Conservation (phyloP, 1,140 invertebrate genomes). For the Phortica variegata region DNA sequence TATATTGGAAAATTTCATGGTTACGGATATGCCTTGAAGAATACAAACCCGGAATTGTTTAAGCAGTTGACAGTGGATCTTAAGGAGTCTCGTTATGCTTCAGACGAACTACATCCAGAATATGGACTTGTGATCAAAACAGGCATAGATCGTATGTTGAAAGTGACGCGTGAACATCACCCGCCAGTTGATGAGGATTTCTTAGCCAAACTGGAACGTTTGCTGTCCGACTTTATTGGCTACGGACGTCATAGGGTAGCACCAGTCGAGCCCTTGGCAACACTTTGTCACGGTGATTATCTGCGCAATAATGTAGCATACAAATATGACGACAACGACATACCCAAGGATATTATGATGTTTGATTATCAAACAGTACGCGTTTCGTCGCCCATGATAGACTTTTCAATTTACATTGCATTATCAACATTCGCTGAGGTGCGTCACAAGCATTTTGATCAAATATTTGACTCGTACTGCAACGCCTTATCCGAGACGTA, state of each 20-base stretch:
- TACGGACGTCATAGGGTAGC: slow-evolving; percentile 30
- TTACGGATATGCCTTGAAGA: slow-evolving; percentile 36
- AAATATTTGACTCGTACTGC: slow-evolving; percentile 41
- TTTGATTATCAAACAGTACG: slow-evolving; percentile 54
- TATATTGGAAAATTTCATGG: slow-evolving; percentile 47
- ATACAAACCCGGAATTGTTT: slow-evolving; percentile 26
- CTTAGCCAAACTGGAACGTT: slow-evolving; percentile 13
- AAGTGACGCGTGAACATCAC: slow-evolving; percentile 18
- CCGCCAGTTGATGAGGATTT: slow-evolving; percentile 34
- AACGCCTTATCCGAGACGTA: slow-evolving; percentile 25
- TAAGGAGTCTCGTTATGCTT: slow-evolving; percentile 32
- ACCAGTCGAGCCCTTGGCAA: slow-evolving; percentile 40
- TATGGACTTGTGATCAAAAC: slow-evolving; percentile 15
- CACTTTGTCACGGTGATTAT: slow-evolving; percentile 49
- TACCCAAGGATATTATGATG: slow-evolving; percentile 45
- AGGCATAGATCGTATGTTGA: slow-evolving; percentile 11
- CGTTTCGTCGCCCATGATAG: slow-evolving; percentile 47
- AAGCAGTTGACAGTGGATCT: slow-evolving; percentile 18
- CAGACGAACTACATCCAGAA: not conserved
- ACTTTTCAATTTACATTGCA: slow-evolving; percentile 35
- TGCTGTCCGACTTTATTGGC: slow-evolving; percentile 13
- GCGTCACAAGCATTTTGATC: slow-evolving; percentile 32
- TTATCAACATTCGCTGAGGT: slow-evolving; percentile 35
- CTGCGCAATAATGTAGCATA: slow-evolving; percentile 52
- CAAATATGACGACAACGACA: slow-evolving; percentile 25